Base-by-base conservation (phyloP, 2,888 invertebrate genomes). In the Acronicta aceris region DNA sequence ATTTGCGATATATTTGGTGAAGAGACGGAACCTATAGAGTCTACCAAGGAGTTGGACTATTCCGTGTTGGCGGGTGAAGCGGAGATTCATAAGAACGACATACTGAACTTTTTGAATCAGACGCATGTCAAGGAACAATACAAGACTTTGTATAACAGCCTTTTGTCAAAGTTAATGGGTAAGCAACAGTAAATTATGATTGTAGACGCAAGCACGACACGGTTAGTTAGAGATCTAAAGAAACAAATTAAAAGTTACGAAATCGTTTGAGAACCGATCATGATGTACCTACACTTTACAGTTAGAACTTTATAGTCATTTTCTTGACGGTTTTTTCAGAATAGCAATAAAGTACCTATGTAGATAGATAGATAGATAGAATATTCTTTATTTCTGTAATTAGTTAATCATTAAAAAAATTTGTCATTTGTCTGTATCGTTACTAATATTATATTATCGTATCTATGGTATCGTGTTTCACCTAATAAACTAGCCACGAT, bases 91-190 rank as follows among this genome's bases (percentile, higher is more conserved):
- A 94, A 93, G 57, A 61, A 77, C 9, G 81, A 93, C 40, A 85
- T 94, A 30, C 74, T 94, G 0, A 76, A 71, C 10, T 94, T 93
- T 63, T 76, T 94, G 3, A 91, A 91, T 51, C 74, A 89, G 41
- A 71, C 82, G 1, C 71, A 78, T 12, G 84, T 91, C 0, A 85
- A 81, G 43, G 81, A 86, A 25, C 82, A 85, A 46, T 94, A 94
- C 50, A 90, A 85, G 53, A 64, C 51, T 2, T 77, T 89, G 58
- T 93, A 91, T 62, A 81, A 88, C 36, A 79, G 78, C 21, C 76
- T 94, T 33, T 76, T 94, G 1, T 65, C 82, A 3, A 86, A 88
- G 48, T 72, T 93, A 56, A 76, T 82, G 49, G 86, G 91, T 90
- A 73, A 85, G 75, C 38, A 10, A 40, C 12, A 13, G 33, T 30